Evolutionary conservation across 2,888 invertebrate species (phyloP).

Genomic region (Coleophora flavipennella): DNA sequence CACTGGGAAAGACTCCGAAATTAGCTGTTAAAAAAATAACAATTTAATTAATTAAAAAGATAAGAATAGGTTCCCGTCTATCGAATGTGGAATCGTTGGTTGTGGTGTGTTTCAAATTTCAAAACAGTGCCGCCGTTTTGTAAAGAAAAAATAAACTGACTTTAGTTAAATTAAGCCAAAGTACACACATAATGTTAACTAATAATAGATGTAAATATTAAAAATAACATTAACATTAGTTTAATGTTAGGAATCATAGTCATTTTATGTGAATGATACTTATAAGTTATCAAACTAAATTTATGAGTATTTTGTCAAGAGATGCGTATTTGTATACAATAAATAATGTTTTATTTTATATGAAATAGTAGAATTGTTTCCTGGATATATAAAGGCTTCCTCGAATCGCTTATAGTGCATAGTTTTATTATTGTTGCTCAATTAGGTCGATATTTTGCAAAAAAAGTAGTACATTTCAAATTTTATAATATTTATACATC

Average conservation of each 20-base stretch:
- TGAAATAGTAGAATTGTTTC: slow-evolving; percentile 10
- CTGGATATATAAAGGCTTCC: slow-evolving; percentile 29
- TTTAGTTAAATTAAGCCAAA: slow-evolving; percentile 8
- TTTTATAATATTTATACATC: slow-evolving; percentile 3
- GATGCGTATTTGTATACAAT: slow-evolving; percentile 3
- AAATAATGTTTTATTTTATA: slow-evolving; percentile 10
- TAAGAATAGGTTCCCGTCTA: slow-evolving; percentile 8
- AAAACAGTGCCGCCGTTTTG: slow-evolving; percentile 22
- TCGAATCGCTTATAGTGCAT: slow-evolving; percentile 34
- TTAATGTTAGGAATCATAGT: slow-evolving; percentile 13
- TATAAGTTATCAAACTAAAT: background rate
- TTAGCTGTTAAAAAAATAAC: slow-evolving; percentile 72
- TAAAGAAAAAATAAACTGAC: slow-evolving; percentile 10
- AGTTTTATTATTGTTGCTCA: slow-evolving; percentile 53
- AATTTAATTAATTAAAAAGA: background rate
- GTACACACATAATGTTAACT: slow-evolving; percentile 24
- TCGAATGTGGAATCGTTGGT: slow-evolving; percentile 10
- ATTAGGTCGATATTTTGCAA: slow-evolving; percentile 63
- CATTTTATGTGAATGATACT: slow-evolving; percentile 10
- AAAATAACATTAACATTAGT: slow-evolving; percentile 20
- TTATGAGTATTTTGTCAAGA: too few relatives aligned
- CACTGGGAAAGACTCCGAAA: slow-evolving; percentile 72
- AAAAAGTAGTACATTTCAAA: slow-evolving; percentile 16
- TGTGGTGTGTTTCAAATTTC: slow-evolving; percentile 12
- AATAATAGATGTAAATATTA: slow-evolving; percentile 41